These are phyloP conservation scores for Fregetta grallaria DNA, from an alignment of 2,113 vertebrate genomes.

Conservation along the genomic window DNA sequence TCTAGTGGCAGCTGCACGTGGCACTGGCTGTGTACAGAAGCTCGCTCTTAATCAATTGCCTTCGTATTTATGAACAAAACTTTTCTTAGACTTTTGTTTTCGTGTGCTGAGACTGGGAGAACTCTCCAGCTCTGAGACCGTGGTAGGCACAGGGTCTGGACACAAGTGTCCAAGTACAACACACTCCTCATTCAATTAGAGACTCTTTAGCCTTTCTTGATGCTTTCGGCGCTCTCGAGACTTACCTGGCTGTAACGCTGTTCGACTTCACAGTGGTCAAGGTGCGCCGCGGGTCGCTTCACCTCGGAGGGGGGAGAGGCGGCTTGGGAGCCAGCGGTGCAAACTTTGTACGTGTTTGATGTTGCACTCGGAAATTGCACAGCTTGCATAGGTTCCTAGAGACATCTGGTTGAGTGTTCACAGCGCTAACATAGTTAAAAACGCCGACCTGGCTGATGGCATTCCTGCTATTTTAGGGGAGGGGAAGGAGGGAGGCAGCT, in stretches of 20 bases:
- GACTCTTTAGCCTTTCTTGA: not conserved
- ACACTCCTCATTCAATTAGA: rapidly evolving
- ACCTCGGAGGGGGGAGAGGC: not conserved
- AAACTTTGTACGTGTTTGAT: rapidly evolving
- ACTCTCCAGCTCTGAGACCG: rapidly evolving
- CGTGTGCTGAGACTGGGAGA: not conserved
- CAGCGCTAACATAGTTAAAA: not conserved
- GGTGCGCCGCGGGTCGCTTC: not conserved
- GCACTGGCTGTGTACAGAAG: not conserved
- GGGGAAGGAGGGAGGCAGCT: not conserved
- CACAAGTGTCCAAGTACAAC: too few relatives aligned
- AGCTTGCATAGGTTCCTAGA: not conserved
- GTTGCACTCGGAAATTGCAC: rapidly evolving
- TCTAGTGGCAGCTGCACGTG: not conserved
- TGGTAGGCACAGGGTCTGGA: not conserved
- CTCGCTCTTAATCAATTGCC: not conserved
- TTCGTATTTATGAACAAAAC: not conserved
- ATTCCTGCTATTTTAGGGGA: not conserved
- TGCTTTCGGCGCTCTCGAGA: not conserved
- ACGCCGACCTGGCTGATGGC: not conserved
- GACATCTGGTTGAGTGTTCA: rapidly evolving
- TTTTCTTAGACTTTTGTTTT: not conserved
- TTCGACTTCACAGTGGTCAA: rapidly evolving
- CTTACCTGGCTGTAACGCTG: rapidly evolving
- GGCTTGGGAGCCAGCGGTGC: rapidly evolving